Percentiles rank a stretch among this genome's conserved stretches.
Conservation (phyloP, 2,797 vertebrate species). For the Coranthus polyacanthus region DNA sequence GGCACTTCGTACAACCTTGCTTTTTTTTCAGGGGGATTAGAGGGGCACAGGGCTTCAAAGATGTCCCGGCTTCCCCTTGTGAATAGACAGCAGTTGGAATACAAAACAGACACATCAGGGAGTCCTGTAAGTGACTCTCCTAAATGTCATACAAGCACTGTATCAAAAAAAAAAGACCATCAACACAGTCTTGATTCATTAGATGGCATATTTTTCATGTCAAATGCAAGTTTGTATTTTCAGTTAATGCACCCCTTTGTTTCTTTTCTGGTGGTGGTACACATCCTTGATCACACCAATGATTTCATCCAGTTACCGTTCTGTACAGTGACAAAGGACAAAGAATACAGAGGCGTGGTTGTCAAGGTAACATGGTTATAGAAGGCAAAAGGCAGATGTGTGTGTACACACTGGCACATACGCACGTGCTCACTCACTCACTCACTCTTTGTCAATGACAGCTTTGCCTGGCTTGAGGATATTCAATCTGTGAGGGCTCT, state of each 20-base stretch:
- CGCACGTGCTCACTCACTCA: slow-evolving; percentile 17
- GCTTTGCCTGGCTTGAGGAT: slow-evolving; percentile 52
- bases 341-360: slow-evolving; percentile 72
- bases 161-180: not conserved
- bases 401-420: slow-evolving; percentile 14
- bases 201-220: not conserved
- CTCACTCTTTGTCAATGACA: slow-evolving; percentile 50
- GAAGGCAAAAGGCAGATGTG: slow-evolving; percentile 64
- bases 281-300: slow-evolving; percentile 72
- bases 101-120: slow-evolving; percentile 48
- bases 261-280: slow-evolving; percentile 39
- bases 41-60: slow-evolving; percentile 27
- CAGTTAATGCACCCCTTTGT: slow-evolving; percentile 3
- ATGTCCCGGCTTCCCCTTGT: slow-evolving; percentile 28
- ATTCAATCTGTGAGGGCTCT: slow-evolving; percentile 54
- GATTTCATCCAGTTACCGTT: slow-evolving; percentile 60
- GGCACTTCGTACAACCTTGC: slow-evolving; percentile 55
- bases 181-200: not conserved
- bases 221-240: not conserved
- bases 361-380: slow-evolving; percentile 78
- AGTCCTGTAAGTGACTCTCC: slow-evolving; percentile 36
- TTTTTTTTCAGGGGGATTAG: slow-evolving; percentile 43
- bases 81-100: slow-evolving; percentile 47
- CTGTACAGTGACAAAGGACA: slow-evolving; percentile 72
- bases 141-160: slow-evolving; percentile 45